Evolutionary conservation across 2,113 vertebrate genomes (phyloP).

Genomic region (Syngnathoides biaculeatus): DNA sequence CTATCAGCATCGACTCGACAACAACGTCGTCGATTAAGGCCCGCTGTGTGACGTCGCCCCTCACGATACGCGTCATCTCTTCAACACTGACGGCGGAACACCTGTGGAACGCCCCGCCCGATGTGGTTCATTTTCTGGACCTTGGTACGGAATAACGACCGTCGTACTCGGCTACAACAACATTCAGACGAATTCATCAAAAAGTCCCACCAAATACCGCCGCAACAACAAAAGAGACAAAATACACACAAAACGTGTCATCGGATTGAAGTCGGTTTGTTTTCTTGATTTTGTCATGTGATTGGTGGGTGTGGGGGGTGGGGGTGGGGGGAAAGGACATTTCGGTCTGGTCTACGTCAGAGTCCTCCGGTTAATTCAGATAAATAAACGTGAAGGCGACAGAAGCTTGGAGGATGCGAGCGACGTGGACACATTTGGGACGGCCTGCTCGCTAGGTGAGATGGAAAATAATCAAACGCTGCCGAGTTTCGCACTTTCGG

Average conservation of each 20-base stretch:
- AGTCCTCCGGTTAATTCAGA: slow-evolving; percentile 48
- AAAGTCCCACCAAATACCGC: background rate
- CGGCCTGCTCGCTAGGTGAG: slow-evolving; percentile 22
- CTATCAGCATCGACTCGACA: too few relatives aligned
- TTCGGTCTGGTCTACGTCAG: slow-evolving; percentile 35
- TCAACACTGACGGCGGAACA: too few relatives aligned
- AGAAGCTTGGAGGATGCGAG: slow-evolving; percentile 8
- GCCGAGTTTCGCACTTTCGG: slow-evolving; percentile 36
- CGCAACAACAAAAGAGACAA: background rate
- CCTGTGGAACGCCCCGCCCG: too few relatives aligned
- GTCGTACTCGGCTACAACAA: too few relatives aligned
- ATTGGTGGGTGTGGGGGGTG: too few relatives aligned
- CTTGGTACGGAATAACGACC: too few relatives aligned
- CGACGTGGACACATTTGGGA: slow-evolving; percentile 18
- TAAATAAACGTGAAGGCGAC: slow-evolving; percentile 46
- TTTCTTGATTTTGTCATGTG: slow-evolving; percentile 47
- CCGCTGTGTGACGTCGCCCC: too few relatives aligned
- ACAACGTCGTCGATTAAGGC: too few relatives aligned
- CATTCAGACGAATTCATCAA: background rate
- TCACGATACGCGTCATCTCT: too few relatives aligned
- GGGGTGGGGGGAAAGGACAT: too few relatives aligned
- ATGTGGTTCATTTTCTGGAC: too few relatives aligned
- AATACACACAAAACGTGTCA: slow-evolving; percentile 14
- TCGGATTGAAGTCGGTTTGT: slow-evolving; percentile 44
- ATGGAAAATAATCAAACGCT: slow-evolving; percentile 45